Base-by-base conservation (phyloP, 2,888 invertebrate species). In the Acrobasis repandana region DNA sequence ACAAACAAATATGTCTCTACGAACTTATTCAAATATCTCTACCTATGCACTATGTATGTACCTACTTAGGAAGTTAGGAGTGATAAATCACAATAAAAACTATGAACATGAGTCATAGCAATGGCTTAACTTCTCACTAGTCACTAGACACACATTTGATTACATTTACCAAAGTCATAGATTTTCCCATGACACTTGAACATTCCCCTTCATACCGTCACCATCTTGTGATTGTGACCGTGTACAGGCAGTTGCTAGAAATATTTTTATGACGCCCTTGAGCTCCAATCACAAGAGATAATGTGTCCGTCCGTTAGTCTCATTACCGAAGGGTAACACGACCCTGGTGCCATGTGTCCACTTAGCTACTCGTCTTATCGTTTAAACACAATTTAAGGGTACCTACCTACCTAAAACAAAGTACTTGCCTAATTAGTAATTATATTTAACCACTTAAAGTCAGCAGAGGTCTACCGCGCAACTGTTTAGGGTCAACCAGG, bases 241-340 rank as follows among this genome's bases (percentile, higher is more conserved):
- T 18, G 63, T 63, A 63, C 65, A 70, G 72, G 64, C 70, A 65
- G 67, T 67, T 67, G 70, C 70, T 76, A 77, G 79, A 82, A 82
- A 83, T 83, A 85, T 86, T 88, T 88, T 87, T 83, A 86, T 78
- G 68, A 68, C 75, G 73, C 81, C 84, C 79, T 83, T 80, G 82
- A 84, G 82, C 80, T 86, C 77, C 76, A 85, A 87, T 90, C 84
- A 82, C 83, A 77, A 74, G 78, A 85, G 86, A 87, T 90, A 88
- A 85, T 77, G 73, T 80, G 77, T 75, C 74, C 76, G 79, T 73
- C 79, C 75, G 79, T 82, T 76, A 75, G 77, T 76, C 68, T 77
- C 78, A 76, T 80, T 72, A 75, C 79, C 76, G 73, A 76, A 79
- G 80, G 77, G 83, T 87, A 86, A 88, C 80, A 71, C 78, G 80